Evolutionary conservation across 1,140 invertebrate genomes (phyloP), one percentile per base, ranked within the genome.

Genomic region (Archivesica marissinica): DNA sequence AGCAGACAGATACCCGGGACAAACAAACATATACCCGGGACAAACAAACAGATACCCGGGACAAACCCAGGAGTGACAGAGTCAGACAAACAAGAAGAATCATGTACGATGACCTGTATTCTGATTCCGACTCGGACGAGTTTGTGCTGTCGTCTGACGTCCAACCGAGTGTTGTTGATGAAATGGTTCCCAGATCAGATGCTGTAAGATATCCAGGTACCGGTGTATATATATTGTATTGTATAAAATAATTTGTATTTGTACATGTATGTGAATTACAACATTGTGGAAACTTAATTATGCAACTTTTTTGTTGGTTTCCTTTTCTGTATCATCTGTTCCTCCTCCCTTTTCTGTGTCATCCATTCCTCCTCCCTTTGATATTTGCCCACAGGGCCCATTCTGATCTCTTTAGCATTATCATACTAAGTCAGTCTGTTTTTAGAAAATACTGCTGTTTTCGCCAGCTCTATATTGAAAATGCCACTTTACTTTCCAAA

Each of bases 71-170:
- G 11, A 7, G 33, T 33, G 3, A 6, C 0, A 39, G 6, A 33
- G 38, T 2, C 17, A 23, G 54, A 30, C 39, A 35, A 39, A 81
- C 79, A 39, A 39, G 47, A 33, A 68, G 35, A 50, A 81, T 81
- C 64, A 81, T 81, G 79, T 81, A 81, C 50, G 50, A 81, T 9
- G 79, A 81, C 23, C 66, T 81, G 3, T 70, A 59, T 30, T 70
- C 64, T 11, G 79, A 81, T 35, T 81, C 79, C 9, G 79, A 81
- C 66, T 81, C 79, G 25, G 77, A 72, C 25, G 79, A 39, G n/a
- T 81, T 81, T 81, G 79, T 64, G 28, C n/a, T 81, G 13, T 50
- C 79, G 0, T 81, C 79, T 35, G 66, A 23, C 15, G 33, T 50
- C 20, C n/a, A 50, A 25, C 39, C 41, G 7, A 33, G 59, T 25